Evolutionary conservation across 2,888 invertebrate species (phyloP), one percentile per base, ranked within the genome.

Genomic region (Rhagium mordax): DNA sequence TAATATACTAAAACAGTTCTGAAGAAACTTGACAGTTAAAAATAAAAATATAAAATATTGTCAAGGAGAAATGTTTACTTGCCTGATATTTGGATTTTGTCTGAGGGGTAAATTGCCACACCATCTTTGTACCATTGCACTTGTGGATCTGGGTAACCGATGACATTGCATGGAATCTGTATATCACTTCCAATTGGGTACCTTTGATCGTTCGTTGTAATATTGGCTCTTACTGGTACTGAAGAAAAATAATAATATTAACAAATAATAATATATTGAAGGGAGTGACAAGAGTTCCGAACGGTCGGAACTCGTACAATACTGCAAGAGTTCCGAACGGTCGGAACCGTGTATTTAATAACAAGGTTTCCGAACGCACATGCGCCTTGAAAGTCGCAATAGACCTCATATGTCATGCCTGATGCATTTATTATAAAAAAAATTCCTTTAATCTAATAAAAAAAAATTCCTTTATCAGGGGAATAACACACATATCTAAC

Each of bases 111-210:
- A 13, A 96, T 83, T 1, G 88, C 89, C 29, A 87, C 86, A 57
- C 92, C 91, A 85, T 97, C 93, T 87, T 95, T 96, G 86, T 91
- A 94, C 97, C 97, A 98, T 72, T 91, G 89, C 2, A 96, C 94
- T 76, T 90, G 89, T 2, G 96, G 96, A 68, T 89, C 88, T 0
- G 96, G 96, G 87, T 92, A 93, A 3, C 96, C 96, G 78, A 93
- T 92, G 55, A 95, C 94, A 33, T 92, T 91, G 85, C 96, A 97
- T 13, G 90, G 91, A 74, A 97, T 89, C 51, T 89, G 90, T 79
- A 96, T 89, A 81, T 93, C 93, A 29, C 91, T 90, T 71, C 94
- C 95, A 53, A 91, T 90, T 2, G 91, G 89, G 86, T 92, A 92
- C 65, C 88, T 89, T n/a, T 89, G 89, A 76, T 89, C 88, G 60